Evolutionary conservation across 2,888 invertebrate species (phyloP).

Genomic region (Sylvicola cinctus): DNA sequence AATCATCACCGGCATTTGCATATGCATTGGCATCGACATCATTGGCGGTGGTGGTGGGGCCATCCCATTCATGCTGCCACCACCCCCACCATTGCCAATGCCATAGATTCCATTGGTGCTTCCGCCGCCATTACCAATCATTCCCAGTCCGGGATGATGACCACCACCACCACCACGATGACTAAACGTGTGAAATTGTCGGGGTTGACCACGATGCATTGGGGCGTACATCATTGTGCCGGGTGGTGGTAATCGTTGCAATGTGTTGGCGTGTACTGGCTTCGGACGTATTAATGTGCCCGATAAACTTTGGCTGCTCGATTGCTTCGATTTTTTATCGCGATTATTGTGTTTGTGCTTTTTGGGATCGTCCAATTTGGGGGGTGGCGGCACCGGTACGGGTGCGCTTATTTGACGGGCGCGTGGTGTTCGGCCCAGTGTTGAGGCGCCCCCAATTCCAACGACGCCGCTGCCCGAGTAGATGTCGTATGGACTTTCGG

Average conservation of each 20-base stretch:
- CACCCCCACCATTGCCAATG: constrained; percentile 18
- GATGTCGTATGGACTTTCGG: constrained; percentile 50
- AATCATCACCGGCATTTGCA: constrained; percentile 26
- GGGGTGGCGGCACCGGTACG: constrained; percentile 67
- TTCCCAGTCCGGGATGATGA: constrained; percentile 17
- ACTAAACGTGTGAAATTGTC: constrained; percentile 30
- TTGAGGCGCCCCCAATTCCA: constrained; percentile 23
- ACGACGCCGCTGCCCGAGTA: constrained; percentile 23
- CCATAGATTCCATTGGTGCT: constrained; percentile 13
- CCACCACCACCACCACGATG: constrained; percentile 22
- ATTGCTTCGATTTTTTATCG: constrained; percentile 22
- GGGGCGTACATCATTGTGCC: constrained; percentile 28
- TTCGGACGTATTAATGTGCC: constrained; percentile 25
- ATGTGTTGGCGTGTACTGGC: constrained; percentile 20
- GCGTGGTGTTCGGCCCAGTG: constrained; percentile 41
- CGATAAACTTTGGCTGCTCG: constrained; percentile 23
- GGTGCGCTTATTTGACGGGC: constrained; percentile 66
- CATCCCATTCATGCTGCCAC: constrained; percentile 18
- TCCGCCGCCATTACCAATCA: constrained; percentile 26
- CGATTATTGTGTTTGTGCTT: constrained; percentile 31
- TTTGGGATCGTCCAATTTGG: constrained; percentile 44
- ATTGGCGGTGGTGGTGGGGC: constrained; percentile 19
- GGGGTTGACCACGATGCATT: constrained; percentile 11
- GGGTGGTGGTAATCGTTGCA: constrained; percentile 20
- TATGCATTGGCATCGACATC: constrained; percentile 18